Base-by-base conservation (phyloP, 2,113 vertebrate species). In the Rhabdomys dilectus region DNA sequence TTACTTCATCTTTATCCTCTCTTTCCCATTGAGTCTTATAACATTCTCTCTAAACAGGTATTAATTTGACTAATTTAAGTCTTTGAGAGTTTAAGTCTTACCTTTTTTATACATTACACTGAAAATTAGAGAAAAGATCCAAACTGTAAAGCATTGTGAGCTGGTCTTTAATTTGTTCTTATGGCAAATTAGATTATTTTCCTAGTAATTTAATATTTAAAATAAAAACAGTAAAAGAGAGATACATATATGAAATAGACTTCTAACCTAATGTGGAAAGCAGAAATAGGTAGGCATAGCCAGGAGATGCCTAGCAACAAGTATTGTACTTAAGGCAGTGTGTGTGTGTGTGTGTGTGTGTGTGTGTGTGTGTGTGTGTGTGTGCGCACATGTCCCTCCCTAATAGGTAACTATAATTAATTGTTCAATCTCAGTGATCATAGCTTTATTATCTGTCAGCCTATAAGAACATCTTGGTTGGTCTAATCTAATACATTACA, bases 171-270 rank as follows among this genome's bases (percentile, higher is more conserved):
- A 36, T 76, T 96, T 31, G 45, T 88, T 90, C 21, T 88, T 70
- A 58, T 72, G 36, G 53, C 4, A 91, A 92, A 87, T 78, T 21
- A 82, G 19, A 89, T 89, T 96, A 16, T 24, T 75, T 94, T 81
- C 13, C 34, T 91, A 90, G 87, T 88, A 29, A 62, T 85, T 81
- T 80, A 70, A 91, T 19, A 77, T 80, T 64, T 66, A 73, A 84
- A 77, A 85, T 81, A n/a, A 60, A 85, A 85, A 34, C 2, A 80
- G 29, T 60, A 31, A 9, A 82, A 82, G 62, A 12, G 8, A 16
- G 19, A 1, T 11, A 78, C 7, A 16, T 51, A 22, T 19, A 64
- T 73, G 75, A 93, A 75, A 86, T 77, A 45, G 48, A 93, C 90
- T 34, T 82, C 86, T 19, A 78, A 45, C 3, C 4, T 68, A 39